Conservation (phyloP, 2,888 invertebrate species). For the Allolobophora icterica region DNA sequence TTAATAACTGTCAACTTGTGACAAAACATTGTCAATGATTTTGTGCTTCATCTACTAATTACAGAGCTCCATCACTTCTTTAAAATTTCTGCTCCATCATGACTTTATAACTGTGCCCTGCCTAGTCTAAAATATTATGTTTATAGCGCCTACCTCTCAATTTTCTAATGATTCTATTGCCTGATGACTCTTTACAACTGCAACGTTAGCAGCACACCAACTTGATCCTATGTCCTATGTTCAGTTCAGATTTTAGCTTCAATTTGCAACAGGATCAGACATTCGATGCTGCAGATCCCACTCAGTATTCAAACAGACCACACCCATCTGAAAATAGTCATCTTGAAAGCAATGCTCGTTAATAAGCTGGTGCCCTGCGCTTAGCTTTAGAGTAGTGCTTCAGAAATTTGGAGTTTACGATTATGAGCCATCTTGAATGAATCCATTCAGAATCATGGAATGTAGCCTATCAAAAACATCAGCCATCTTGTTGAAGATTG, state of each 20-base stretch:
- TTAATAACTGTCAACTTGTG: neutral
- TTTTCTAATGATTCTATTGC: neutral
- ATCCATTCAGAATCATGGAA: neutral
- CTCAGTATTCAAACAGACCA: neutral
- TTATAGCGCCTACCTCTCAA: neutral
- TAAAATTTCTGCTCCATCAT: neutral
- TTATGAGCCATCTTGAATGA: neutral
- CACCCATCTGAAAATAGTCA: neutral
- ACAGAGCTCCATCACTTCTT: neutral
- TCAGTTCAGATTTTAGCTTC: constrained; percentile 7
- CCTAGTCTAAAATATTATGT: neutral
- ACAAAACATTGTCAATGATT: neutral
- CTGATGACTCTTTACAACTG: neutral
- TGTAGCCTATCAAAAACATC: neutral
- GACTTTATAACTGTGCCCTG: neutral
- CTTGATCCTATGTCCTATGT: neutral
- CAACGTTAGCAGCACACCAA: neutral
- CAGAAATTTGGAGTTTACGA: too few relatives aligned
- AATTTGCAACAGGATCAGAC: neutral
- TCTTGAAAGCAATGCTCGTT: neutral
- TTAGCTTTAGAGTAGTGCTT: too few relatives aligned
- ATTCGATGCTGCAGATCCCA: too few relatives aligned
- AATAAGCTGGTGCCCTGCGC: too few relatives aligned
- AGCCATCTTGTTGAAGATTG: constrained; percentile 17
- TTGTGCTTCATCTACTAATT: neutral